Evolutionary conservation across 2,797 vertebrate species (phyloP).

Genomic region (Premnoplex brunnescens): DNA sequence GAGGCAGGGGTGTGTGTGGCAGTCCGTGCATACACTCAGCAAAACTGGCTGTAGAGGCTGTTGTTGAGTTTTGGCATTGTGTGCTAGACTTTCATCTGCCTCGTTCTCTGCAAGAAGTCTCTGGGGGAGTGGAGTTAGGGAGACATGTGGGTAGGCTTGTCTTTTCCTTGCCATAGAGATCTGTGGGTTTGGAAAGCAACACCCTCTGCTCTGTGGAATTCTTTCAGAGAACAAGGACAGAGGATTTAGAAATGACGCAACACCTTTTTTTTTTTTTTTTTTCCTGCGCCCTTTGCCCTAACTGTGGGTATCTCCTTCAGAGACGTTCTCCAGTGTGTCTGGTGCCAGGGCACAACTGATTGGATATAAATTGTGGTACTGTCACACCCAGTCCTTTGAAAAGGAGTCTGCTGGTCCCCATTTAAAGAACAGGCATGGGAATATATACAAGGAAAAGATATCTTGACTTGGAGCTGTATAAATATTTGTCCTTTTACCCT

Average conservation of each 20-base stretch:
- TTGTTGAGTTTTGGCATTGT: background rate
- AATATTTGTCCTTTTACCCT: background rate
- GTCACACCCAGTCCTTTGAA: background rate
- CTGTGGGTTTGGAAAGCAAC: background rate
- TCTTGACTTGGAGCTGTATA: background rate
- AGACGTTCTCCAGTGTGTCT: background rate
- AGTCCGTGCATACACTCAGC: background rate
- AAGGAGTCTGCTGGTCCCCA: background rate
- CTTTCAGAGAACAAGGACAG: background rate
- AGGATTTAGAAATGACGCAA: background rate
- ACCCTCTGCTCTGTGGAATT: background rate
- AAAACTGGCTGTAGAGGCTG: background rate
- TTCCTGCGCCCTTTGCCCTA: conserved; percentile 19
- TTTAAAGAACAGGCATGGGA: background rate
- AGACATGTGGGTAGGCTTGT: background rate
- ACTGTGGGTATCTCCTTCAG: background rate
- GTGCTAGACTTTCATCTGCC: background rate
- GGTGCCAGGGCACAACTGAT: background rate
- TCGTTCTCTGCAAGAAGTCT: background rate
- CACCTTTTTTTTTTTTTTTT: background rate
- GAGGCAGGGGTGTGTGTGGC: background rate
- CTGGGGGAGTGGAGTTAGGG: background rate
- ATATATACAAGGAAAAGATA: background rate
- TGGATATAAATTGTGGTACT: background rate
- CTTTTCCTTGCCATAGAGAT: background rate